A percentile compares a stretch with the other conserved stretches of the same genome.
Conservation (phyloP, 2,113 vertebrate species). For the Ptilonorhynchus violaceus region DNA sequence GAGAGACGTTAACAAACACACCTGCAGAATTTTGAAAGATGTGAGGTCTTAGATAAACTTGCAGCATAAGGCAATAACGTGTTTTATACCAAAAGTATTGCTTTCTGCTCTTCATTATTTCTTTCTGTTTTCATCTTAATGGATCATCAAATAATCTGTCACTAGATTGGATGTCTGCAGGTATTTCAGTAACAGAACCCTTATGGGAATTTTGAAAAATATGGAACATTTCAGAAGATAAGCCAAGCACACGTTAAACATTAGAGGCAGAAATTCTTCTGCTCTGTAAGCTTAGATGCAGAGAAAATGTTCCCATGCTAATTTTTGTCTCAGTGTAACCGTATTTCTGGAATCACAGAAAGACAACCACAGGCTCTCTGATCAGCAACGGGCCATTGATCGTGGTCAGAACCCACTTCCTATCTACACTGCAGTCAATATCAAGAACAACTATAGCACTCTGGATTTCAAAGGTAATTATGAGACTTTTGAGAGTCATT, state of each 20-base stretch:
- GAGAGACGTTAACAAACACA: neutral
- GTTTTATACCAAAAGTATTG: neutral
- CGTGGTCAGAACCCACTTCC: constrained; percentile 85
- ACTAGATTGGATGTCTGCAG: neutral
- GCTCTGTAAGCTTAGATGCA: neutral
- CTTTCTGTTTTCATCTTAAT: neutral
- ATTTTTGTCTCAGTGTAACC: neutral
- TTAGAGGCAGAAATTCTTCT: neutral
- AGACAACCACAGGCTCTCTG: constrained; percentile 76
- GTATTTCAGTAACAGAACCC: neutral
- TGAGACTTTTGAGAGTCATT: neutral
- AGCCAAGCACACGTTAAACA: neutral
- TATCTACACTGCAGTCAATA: constrained; percentile 84
- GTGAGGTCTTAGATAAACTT: neutral
- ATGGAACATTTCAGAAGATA: neutral
- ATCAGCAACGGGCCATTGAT: constrained; percentile 76
- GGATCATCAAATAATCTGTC: neutral
- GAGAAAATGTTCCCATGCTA: neutral
- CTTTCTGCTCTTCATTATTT: neutral
- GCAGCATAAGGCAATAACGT: rapidly evolving
- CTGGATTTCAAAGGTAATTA: constrained; percentile 75
- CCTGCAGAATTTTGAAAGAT: neutral
- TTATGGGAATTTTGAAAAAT: neutral
- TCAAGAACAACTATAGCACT: constrained; percentile 77
- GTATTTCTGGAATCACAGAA: constrained; percentile 57